Evolutionary conservation across 2,888 invertebrate species (phyloP), one percentile per base, ranked within the genome.

Genomic region (Rambutsinella grinnellia): DNA sequence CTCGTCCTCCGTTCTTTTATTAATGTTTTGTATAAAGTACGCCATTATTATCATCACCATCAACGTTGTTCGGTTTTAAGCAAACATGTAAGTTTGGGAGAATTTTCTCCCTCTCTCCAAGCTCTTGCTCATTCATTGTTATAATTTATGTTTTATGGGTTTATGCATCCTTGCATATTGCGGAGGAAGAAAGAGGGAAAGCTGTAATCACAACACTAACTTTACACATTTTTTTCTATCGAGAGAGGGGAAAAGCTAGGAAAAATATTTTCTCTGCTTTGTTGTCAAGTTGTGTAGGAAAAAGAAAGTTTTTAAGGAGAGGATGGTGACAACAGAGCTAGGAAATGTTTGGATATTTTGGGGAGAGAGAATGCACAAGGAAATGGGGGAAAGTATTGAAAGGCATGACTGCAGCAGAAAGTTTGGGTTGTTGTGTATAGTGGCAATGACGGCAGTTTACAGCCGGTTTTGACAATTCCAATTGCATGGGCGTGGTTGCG

Each of bases 401-500:
- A n/a, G n/a, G n/a, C n/a, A n/a, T n/a, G n/a, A n/a, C n/a, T n/a
- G n/a, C n/a, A n/a, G n/a, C n/a, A n/a, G n/a, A n/a, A n/a, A 8
- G 8, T 44, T 44, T 44, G 8, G 8, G 8, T 44, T n/a, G n/a
- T n/a, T n/a, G n/a, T n/a, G n/a, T n/a, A n/a, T 66, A 23, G 61
- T 74, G 74, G 74, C 53, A n/a, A n/a, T n/a, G 60, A 61, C 61
- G 74, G 61, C 61, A 61, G 74, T 46, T 54, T 36, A 46, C 60
- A 74, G 74, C 80, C 80, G 83, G 81, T 83, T 83, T 81, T 83
- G 83, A 82, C 83, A 83, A 81, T 82, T 77, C 79, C 79, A 81
- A 83, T 83, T 83, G 83, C 76, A 67, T 80, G 81, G 83, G 83
- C 83, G 83, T 80, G 83, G 83, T 74, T 78, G 81, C 71, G 79